Conservation (phyloP, 2,888 invertebrate genomes). For the Empis livida region DNA sequence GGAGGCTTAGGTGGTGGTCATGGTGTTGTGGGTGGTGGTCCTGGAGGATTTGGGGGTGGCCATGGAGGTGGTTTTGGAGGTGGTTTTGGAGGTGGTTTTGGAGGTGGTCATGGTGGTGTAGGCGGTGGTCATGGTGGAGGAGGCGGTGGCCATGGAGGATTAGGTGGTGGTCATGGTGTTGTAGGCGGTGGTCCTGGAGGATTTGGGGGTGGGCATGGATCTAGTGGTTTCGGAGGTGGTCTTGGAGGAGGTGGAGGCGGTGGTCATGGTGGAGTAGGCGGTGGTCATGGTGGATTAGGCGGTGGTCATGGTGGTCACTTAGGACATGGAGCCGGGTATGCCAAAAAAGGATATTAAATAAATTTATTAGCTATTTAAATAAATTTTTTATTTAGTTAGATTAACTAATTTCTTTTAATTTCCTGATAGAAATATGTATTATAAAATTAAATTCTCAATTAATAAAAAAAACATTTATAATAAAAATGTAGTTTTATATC, state of each 20-base stretch:
- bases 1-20: neutral
- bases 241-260: neutral
- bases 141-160: neutral
- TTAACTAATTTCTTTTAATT: no score
- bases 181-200: no score
- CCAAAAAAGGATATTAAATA: neutral
- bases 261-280: neutral
- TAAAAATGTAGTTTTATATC: no score
- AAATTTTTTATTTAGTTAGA: no score
- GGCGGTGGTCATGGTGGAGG: neutral
- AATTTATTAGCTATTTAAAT: no score
- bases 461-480: no score
- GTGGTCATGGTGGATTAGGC: neutral
- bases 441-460: no score
- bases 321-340: neutral
- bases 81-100: neutral
- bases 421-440: no score
- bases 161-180: neutral
- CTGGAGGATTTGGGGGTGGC: neutral
- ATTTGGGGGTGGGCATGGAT: neutral
- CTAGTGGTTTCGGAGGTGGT: neutral
- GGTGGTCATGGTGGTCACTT: neutral
- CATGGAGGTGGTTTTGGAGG: neutral
- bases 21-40: no score
- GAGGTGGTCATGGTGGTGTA: neutral